Conservation (phyloP, 2,888 invertebrate species). For the Athrips mouffetella region DNA sequence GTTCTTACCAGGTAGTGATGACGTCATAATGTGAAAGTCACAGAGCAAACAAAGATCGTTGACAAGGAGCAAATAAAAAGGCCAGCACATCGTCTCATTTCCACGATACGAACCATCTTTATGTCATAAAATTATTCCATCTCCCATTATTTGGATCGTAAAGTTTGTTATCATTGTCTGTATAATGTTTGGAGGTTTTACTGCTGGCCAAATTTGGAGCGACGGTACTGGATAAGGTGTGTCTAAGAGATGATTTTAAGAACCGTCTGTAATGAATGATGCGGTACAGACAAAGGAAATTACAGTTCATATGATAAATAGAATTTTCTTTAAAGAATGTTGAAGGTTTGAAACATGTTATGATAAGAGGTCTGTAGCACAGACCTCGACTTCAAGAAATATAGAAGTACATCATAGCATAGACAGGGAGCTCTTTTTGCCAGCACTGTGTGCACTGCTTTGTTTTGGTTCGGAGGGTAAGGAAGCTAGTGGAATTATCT, state of each 20-base stretch:
- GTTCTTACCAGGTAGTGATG: constrained; percentile 37
- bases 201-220: constrained; percentile 39
- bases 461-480: no score
- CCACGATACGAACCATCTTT: constrained; percentile 61
- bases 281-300: constrained; percentile 24
- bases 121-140: constrained; percentile 58
- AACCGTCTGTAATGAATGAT: constrained; percentile 17
- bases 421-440: no score
- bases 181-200: constrained; percentile 64
- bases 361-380: no score
- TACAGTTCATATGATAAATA: constrained; percentile 20
- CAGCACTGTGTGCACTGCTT: no score
- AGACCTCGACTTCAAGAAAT: no score
- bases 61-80: constrained; percentile 64
- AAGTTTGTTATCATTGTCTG: constrained; percentile 58
- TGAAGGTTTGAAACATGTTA: constrained; percentile 27
- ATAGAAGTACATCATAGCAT: no score
- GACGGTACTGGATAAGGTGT: constrained; percentile 21
- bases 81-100: constrained; percentile 37
- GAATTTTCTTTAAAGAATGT: constrained; percentile 21
- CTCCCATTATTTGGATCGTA: constrained; percentile 41
- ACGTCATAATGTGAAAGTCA: constrained; percentile 38
- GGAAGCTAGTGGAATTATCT: no score
- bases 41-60: constrained; percentile 51
- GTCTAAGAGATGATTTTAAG: constrained; percentile 20